Base-by-base conservation (phyloP, 2,113 vertebrate genomes). In the Hyaena hyaena region DNA sequence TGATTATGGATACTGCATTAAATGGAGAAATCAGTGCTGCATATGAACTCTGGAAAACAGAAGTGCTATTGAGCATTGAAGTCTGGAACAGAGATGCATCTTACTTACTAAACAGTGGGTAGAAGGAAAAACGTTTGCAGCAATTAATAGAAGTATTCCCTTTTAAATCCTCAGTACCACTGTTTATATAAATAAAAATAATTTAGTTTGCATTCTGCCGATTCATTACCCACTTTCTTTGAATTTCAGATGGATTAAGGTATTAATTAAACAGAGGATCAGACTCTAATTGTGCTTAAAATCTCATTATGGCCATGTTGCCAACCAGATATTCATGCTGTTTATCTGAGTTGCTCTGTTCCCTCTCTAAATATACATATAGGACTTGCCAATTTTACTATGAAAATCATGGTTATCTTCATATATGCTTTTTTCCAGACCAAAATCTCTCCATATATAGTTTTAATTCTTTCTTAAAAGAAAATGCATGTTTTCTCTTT, bases 21-120 rank as follows among this genome's bases (percentile, higher is more conserved):
- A 45, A 33, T 96, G 97, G 97, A 95, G 97, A 87, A 97, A 92
- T 35, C 69, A 88, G n/a, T 98, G 97, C 28, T 98, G 97, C 33
- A 48, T 95, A 35, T 96, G 92, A 96, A 63, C 33, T 12, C 79
- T 83, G 45, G 69, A 92, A 66, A 73, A 48, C 21, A 31, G 61
- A 92, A 50, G 39, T 74, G 6, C 10, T 10, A 11, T 1, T 48
- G 31, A 80, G 0, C 58, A 83, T 79, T 55, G 5, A 55, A 26
- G 11, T 55, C 50, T 63, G 21, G 33, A 96, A 58, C 45, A 61
- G 24, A 88, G 35, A 26, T 50, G 2, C 55, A 74, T 45, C 33
- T n/a, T 85, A 50, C 11, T 81, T 24, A 66, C 14, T 68, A 8
- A 39, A 76, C 31, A 79, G 16, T 80, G 82, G 68, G 79, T 61